phyloP scores from a whole-genome alignment of 2,888 invertebrate genomes.

The Volucella inflata region DNA sequence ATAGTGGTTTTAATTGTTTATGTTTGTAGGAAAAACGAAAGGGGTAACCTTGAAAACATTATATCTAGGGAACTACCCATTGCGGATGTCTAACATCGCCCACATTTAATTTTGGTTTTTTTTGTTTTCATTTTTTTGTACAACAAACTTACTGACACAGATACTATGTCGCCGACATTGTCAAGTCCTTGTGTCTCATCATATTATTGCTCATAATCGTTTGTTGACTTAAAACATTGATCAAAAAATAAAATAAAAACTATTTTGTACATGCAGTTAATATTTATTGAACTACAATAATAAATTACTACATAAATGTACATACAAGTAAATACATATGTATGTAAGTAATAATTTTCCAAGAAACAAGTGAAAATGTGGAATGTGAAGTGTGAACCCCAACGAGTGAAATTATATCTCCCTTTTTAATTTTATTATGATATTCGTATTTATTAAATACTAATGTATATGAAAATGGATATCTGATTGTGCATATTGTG shows the following conservation, averaged over 20 bases:
- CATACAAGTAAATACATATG: neutral
- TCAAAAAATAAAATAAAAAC: constrained; percentile 2
- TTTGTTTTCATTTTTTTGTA: constrained; percentile 29
- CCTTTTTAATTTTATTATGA: constrained; percentile 50
- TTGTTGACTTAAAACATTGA: constrained; percentile 11
- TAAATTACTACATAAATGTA: neutral
- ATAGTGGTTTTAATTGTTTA: constrained; percentile 8
- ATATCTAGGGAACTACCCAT: constrained; percentile 51
- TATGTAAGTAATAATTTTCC: neutral
- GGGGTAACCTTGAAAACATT: constrained; percentile 60
- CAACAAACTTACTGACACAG: constrained; percentile 40
- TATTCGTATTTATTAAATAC: constrained; percentile 14
- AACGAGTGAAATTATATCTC: constrained; percentile 41
- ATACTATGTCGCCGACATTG: constrained; percentile 50
- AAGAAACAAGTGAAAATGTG: constrained; percentile 2
- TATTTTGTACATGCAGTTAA: neutral
- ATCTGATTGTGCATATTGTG: constrained; percentile 23
- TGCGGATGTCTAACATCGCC: constrained; percentile 64
- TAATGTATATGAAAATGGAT: constrained; percentile 11
- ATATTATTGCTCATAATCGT: constrained; percentile 41
- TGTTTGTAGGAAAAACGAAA: constrained; percentile 35
- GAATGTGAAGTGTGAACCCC: constrained; percentile 35
- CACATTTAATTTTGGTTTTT: constrained; percentile 18
- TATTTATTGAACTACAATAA: too few species aligned
- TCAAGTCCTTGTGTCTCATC: constrained; percentile 63